These are phyloP conservation scores for Gymnothorax reevesii DNA, from an alignment of 2,797 vertebrate species.

Conservation along the genomic window DNA sequence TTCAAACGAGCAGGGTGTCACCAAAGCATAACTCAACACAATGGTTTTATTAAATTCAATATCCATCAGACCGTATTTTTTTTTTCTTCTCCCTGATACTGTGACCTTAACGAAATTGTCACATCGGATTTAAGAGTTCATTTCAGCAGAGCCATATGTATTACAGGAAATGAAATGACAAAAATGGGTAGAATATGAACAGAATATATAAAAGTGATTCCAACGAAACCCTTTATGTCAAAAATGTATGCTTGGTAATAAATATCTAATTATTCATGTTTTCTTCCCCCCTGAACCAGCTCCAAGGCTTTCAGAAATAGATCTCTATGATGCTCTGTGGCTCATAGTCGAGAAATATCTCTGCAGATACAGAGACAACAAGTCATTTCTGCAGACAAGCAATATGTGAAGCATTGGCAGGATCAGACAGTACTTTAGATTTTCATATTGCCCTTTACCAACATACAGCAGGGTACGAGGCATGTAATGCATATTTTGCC, in stretches of 20 bases:
- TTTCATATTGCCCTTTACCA: conserved; percentile 35
- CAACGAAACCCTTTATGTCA: background rate
- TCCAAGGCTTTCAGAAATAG: conserved; percentile 37
- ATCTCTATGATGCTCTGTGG: conserved; percentile 23
- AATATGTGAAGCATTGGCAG: conserved; percentile 43
- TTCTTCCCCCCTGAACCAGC: conserved; percentile 4
- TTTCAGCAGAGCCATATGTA: background rate
- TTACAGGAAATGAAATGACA: background rate
- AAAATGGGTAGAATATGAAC: background rate
- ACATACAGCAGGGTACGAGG: conserved; percentile 30
- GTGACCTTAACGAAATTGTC: background rate
- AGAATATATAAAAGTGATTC: background rate
- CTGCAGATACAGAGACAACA: conserved; percentile 43
- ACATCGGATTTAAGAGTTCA: background rate
- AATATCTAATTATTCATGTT: background rate
- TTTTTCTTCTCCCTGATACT: background rate
- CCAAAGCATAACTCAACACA: background rate
- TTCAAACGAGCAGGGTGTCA: background rate
- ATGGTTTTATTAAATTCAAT: background rate
- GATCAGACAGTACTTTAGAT: conserved; percentile 6
- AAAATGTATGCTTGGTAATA: background rate
- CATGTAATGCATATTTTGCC: too few relatives aligned
- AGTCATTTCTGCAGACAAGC: conserved; percentile 57
- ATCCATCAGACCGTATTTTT: background rate
- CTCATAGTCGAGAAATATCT: conserved; percentile 50